Percentiles rank a stretch among this genome's conserved stretches.
Conservation (phyloP, 2,888 invertebrate species). For the Geotrupes spiniger region DNA sequence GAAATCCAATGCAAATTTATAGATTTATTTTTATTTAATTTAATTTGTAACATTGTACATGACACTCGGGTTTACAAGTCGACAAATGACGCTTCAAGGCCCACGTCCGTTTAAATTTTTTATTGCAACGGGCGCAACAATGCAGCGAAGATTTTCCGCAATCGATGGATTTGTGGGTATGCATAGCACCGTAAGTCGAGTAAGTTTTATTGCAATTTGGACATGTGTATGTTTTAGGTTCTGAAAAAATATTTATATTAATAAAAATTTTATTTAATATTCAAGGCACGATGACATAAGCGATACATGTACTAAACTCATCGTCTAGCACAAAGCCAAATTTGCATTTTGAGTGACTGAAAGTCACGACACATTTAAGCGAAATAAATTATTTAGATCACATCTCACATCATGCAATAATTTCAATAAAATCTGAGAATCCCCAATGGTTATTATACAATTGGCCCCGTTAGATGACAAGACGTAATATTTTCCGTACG, state of each 20-base stretch:
- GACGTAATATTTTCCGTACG: no score
- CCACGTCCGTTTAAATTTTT: conserved; percentile 20
- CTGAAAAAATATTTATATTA: conserved; percentile 15
- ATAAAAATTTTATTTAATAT: neutral
- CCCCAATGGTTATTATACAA: no score
- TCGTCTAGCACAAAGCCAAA: no score
- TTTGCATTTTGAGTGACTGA: neutral
- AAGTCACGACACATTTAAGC: neutral
- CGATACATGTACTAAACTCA: no score
- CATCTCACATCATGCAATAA: no score
- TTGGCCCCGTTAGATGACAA: no score
- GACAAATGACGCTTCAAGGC: conserved; percentile 15
- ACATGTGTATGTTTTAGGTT: conserved; percentile 7
- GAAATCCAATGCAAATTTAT: neutral
- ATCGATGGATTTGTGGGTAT: conserved; percentile 20
- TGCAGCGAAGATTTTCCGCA: conserved; percentile 12
- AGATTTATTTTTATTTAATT: neutral
- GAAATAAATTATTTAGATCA: neutral
- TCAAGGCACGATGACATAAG: no score
- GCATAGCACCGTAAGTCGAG: conserved; percentile 17
- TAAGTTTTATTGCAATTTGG: conserved; percentile 20
- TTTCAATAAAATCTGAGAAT: no score
- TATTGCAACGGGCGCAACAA: conserved; percentile 12
- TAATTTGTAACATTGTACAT: no score
- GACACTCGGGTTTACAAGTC: conserved; percentile 11